Percentiles rank a stretch among this genome's conserved stretches.
Conservation (phyloP, 2,888 invertebrate species). For the Tetragonisca angustula region DNA sequence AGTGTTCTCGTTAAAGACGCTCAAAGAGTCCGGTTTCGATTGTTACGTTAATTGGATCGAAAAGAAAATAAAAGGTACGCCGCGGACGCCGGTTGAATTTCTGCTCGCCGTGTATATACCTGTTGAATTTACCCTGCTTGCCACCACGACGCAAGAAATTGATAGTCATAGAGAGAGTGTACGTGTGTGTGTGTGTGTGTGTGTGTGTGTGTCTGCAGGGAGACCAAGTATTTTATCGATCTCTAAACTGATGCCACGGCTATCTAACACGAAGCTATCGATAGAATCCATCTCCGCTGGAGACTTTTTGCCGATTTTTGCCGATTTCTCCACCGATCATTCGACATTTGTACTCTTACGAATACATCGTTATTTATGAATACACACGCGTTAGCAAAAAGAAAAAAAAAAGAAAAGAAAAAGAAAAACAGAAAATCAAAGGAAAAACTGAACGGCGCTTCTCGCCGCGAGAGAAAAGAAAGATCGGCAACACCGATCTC, state of each 20-base stretch:
- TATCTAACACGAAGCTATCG: constrained; percentile 11
- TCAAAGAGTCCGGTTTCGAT: constrained; percentile 22
- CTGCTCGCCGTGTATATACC: constrained; percentile 24
- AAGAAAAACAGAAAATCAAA: no score
- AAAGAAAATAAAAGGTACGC: constrained; percentile 18
- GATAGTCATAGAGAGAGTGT: constrained; percentile 7
- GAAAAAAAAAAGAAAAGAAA: no score
- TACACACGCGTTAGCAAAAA: no score
- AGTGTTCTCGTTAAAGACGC: constrained; percentile 16
- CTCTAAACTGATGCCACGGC: constrained; percentile 46
- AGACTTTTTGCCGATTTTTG: not conserved
- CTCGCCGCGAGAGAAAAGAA: no score
- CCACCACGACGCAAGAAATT: constrained; percentile 7
- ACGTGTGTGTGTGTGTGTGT: not conserved
- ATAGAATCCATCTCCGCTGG: not conserved
- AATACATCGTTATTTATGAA: no score
- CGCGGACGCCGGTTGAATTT: not conserved
- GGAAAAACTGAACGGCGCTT: no score
- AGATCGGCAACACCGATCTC: no score
- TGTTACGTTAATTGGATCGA: constrained; percentile 42
- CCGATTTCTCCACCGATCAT: not conserved
- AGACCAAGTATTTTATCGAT: constrained; percentile 47
- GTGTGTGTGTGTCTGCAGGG: not conserved
- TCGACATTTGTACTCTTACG: no score
- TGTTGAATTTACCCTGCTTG: constrained; percentile 39